A percentile compares a stretch with the other conserved stretches of the same genome.
Evolutionary conservation across 2,888 invertebrate genomes (phyloP).

Genomic region (Sarcophaga subvicina): DNA sequence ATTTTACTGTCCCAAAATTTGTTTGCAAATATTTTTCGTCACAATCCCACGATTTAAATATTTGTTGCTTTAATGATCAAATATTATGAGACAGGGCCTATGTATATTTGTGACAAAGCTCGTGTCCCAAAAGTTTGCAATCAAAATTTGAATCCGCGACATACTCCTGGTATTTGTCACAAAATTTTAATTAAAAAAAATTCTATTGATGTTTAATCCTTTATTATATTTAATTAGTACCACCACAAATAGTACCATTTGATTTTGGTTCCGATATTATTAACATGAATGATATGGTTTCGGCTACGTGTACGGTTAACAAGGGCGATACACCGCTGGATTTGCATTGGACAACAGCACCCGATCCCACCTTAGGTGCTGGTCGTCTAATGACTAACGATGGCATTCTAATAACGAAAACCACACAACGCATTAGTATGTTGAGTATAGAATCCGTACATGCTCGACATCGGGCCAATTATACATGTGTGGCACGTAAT

Average conservation of each 20-base stretch:
- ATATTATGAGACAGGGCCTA: too few relatives aligned
- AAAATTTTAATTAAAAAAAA: too few relatives aligned
- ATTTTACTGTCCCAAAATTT: too few relatives aligned
- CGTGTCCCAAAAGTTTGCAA: too few relatives aligned
- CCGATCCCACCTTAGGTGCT: slow-evolving; percentile 83
- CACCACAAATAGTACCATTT: slow-evolving; percentile 90
- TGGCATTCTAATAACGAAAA: slow-evolving; percentile 85
- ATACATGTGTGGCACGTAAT: slow-evolving; percentile 89
- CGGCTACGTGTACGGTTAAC: slow-evolving; percentile 87
- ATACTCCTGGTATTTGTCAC: too few relatives aligned
- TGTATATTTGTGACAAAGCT: too few relatives aligned
- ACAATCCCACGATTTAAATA: too few relatives aligned
- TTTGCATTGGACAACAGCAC: slow-evolving; percentile 85
- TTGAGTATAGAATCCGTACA: slow-evolving; percentile 87
- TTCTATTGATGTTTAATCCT: too few relatives aligned
- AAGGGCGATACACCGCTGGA: slow-evolving; percentile 92
- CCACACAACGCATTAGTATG: slow-evolving; percentile 86
- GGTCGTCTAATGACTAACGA: slow-evolving; percentile 83
- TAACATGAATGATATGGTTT: slow-evolving; percentile 89
- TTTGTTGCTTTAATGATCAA: too few relatives aligned
- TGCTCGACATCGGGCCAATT: slow-evolving; percentile 88
- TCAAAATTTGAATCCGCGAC: too few relatives aligned
- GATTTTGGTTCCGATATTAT: slow-evolving; percentile 89
- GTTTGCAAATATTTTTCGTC: too few relatives aligned
- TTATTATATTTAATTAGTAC: slow-evolving; percentile 83